phyloP scores from a whole-genome alignment of 2,113 vertebrate genomes.

The Dicrurus megarhynchus region DNA sequence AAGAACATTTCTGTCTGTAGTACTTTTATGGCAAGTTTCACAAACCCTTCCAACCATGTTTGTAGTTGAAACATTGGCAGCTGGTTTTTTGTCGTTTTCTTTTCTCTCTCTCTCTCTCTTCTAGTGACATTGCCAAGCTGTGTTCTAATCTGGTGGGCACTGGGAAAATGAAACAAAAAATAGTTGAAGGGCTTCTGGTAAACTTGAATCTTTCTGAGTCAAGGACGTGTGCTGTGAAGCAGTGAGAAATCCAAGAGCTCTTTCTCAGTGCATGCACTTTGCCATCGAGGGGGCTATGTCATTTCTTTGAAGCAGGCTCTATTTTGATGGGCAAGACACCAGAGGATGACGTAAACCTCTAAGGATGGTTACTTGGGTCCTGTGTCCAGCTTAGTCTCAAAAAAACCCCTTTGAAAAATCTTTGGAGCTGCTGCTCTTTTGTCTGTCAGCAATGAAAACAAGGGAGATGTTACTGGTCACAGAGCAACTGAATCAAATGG shows the following conservation, averaged over 20 bases:
- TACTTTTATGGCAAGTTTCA: constrained; percentile 48
- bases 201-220: constrained; percentile 31
- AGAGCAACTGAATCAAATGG: background rate
- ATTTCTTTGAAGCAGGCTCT: constrained; percentile 72
- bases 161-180: constrained; percentile 6
- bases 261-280: constrained; percentile 61
- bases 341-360: constrained; percentile 67
- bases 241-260: constrained; percentile 42
- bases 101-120: constrained; percentile 34
- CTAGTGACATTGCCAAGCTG: constrained; percentile 43
- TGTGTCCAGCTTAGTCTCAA: constrained; percentile 42
- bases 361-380: constrained; percentile 59
- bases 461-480: background rate
- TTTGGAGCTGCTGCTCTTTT: constrained; percentile 25
- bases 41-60: background rate
- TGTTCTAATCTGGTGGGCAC: constrained; percentile 43
- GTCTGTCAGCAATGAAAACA: constrained; percentile 14
- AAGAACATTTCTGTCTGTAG: constrained; percentile 23
- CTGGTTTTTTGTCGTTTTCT: background rate
- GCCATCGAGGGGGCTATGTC: constrained; percentile 49
- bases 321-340: constrained; percentile 73
- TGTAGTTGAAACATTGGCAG: background rate
- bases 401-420: constrained; percentile 10
- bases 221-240: constrained; percentile 41
- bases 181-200: constrained; percentile 5